Conservation (phyloP, 1,140 invertebrate species). For the Steinernema feltiae region DNA sequence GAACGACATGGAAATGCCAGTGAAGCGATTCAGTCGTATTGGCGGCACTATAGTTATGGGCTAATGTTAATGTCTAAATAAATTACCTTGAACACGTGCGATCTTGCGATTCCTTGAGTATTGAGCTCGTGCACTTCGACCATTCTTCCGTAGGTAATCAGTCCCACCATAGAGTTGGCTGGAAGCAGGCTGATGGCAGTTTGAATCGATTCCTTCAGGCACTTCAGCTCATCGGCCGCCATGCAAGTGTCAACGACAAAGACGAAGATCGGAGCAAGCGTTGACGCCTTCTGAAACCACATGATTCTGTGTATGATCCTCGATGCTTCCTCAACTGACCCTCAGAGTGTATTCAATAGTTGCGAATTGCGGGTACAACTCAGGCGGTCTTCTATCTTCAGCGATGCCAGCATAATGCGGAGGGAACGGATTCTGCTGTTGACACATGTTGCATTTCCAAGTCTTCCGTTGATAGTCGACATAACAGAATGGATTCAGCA, state of each 20-base stretch:
- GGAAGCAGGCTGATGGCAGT: conserved; percentile 91
- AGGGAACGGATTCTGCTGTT: conserved; percentile 96
- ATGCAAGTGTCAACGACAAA: conserved; percentile 95
- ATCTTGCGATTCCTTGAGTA: conserved; percentile 86
- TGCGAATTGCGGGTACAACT: conserved; percentile 90
- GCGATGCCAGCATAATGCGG: conserved; percentile 96
- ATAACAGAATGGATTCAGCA: conserved; percentile 90
- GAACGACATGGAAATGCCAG: background rate
- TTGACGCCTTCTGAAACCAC: conserved; percentile 67
- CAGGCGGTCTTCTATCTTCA: conserved; percentile 93
- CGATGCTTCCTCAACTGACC: too few species aligned
- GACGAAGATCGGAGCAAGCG: conserved; percentile 89
- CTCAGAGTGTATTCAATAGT: conserved; percentile 97
- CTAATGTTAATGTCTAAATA: too few species aligned
- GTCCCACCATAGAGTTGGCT: conserved; percentile 83
- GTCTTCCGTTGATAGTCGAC: conserved; percentile 94
- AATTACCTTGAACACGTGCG: conserved; percentile 76
- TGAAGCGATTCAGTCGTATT: background rate
- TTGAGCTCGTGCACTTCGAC: conserved; percentile 75
- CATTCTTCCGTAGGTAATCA: conserved; percentile 98
- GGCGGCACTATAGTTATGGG: conserved; percentile 8
- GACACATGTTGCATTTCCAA: conserved; percentile 99
- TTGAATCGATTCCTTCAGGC: conserved; percentile 90
- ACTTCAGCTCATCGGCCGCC: conserved; percentile 90
- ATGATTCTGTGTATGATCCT: too few species aligned